Evolutionary conservation across 2,113 vertebrate species (phyloP), one percentile per base, ranked within the genome.

Genomic region (Lota lota): DNA sequence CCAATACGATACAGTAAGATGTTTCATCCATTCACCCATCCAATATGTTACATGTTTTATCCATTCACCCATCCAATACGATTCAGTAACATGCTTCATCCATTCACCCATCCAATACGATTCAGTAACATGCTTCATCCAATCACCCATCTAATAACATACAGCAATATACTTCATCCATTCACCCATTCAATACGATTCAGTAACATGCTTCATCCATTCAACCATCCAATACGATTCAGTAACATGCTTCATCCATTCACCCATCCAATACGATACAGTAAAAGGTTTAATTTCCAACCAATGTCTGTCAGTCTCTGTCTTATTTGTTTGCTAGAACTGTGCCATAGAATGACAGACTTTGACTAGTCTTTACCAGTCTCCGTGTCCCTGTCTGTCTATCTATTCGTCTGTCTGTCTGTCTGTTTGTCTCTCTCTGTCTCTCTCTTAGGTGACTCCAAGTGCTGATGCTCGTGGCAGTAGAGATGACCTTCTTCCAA

Each of bases 401-500:
- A n/a, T 54, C 51, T 14, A 5, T 53, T 12, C 1, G 7, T 8
- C 28, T 50, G 2, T 62, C 21, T 28, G 7, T 22, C 3, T 61
- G 15, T 54, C 28, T 33, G 4, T 33, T 6, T 33, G 4, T 15
- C 40, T 47, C 12, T 12, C 40, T 12, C 40, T 47, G 6, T 56
- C 8, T 12, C 16, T 67, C n/a, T 1, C 16, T 47, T 51, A 11
- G 22, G 16, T 56, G 40, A 21, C 2, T 0, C 10, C 15, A 4
- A 14, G 21, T 18, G 40, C 51, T 2, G 68, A 74, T 17, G 33
- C 77, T 17, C 66, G 14, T 22, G 67, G 79, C 40, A 82, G 73
- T 72, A 77, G 76, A 56, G 77, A 83, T 61, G 74, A 79, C 33
- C 77, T 83, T 40, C 24, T 4, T 1, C 53, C 62, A 0, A 53